phyloP scores from a whole-genome alignment of 2,888 invertebrate genomes.

The Drosophila monieri region DNA sequence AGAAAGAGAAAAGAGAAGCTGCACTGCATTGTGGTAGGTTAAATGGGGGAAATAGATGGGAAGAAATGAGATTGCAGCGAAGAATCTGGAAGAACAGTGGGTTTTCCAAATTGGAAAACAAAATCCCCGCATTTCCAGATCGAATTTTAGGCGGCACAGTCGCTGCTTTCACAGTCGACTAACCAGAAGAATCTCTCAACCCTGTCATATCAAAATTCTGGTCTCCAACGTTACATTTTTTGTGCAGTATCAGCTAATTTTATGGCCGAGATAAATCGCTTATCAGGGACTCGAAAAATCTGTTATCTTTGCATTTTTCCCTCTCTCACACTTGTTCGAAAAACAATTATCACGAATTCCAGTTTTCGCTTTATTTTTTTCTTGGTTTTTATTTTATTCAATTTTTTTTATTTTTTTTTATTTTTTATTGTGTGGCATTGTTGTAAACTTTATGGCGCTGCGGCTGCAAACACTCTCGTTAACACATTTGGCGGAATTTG shows the following conservation, averaged over 20 bases:
- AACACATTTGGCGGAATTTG: conserved; percentile 50
- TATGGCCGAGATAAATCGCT: conserved; percentile 33
- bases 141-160: background rate
- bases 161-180: conserved; percentile 1
- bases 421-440: conserved; percentile 11
- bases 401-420: conserved; percentile 19
- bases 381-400: background rate
- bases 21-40: conserved; percentile 39
- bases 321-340: conserved; percentile 29
- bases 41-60: conserved; percentile 13
- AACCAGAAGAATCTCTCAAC: conserved; percentile 3
- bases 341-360: conserved; percentile 65
- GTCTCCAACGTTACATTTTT: conserved; percentile 17
- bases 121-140: background rate
- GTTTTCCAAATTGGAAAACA: background rate
- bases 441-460: conserved; percentile 29
- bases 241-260: conserved; percentile 18
- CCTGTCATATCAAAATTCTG: background rate
- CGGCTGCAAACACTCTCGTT: conserved; percentile 51
- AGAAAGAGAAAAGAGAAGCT: conserved; percentile 12
- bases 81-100: conserved; percentile 33
- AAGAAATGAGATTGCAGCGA: conserved; percentile 20
- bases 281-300: conserved; percentile 33
- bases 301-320: conserved; percentile 34
- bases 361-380: conserved; percentile 31